Evolutionary conservation across 1,140 invertebrate genomes (phyloP), one percentile per base, ranked within the genome.

Genomic region (Danaus melanippus): DNA sequence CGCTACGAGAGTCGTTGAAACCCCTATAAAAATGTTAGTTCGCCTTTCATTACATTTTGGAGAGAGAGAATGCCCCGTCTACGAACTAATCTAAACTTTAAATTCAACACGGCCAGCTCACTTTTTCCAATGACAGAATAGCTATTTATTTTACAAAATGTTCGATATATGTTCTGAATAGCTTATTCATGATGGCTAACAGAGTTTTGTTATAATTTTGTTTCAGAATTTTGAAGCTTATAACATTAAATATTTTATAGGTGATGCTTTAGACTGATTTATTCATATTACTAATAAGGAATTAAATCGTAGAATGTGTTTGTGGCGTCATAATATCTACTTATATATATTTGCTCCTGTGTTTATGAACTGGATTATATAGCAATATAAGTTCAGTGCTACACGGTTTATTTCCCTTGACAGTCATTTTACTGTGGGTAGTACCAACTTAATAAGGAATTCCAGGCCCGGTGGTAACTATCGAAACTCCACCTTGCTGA

Each of bases 21-120:
- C 79, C 82, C 76, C 82, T 79, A 85, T 85, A 85, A 85, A 85
- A 85, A 83, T 85, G 79, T 85, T 82, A 83, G 76, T 74, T 81
- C 74, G 70, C 76, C 69, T 84, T 83, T 83, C 81, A 84, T 83
- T 82, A 83, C 77, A 76, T 82, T 83, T 74, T 66, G 68, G 71
- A 74, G 69, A 69, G 59, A 69, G 56, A 65, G 65, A 65, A 64
- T 57, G 49, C 55, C 50, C 12, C 43, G 45, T n/a, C 12, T 39
- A 46, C 64, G 46, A 12, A 15, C 48, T 49, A 79, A 76, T 68
- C 49, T 63, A 49, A 41, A 64, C 76, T 60, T 46, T 71, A 66
- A 48, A 3, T 0, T 41, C 12, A 8, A 9, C 3, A 21, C 12
- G 12, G 64, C 62, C 59, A 50, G 68, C 62, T 12, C 52, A 63